Evolutionary conservation across 2,888 invertebrate species (phyloP).

Genomic region (Neoscelio sp.): DNA sequence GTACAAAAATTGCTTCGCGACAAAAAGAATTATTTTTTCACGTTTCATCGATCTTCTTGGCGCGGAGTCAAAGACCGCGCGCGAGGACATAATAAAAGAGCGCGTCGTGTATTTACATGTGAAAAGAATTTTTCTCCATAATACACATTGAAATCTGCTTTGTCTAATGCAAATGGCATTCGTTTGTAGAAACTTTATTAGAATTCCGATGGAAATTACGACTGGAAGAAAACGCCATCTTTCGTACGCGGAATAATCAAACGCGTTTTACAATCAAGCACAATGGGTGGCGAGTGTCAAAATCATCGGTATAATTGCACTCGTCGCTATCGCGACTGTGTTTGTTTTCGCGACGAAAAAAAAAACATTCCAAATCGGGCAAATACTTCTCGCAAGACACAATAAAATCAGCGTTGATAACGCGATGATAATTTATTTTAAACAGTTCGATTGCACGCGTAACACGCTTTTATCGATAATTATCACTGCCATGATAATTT

Average conservation of each 20-base stretch:
- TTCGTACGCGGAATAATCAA: conserved; percentile 26
- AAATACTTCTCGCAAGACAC: conserved; percentile 26
- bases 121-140: conserved; percentile 50
- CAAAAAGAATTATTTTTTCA: conserved; percentile 1
- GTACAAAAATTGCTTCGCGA: background rate
- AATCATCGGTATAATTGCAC: background rate
- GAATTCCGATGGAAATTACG: conserved; percentile 38
- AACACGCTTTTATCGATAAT: conserved; percentile 33
- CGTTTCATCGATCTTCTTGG: conserved; percentile 50
- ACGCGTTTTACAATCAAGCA: background rate
- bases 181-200: conserved; percentile 45
- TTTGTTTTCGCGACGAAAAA: conserved; percentile 24
- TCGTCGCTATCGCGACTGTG: conserved; percentile 6
- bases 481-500: conserved; percentile 36
- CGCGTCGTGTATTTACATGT: conserved; percentile 47
- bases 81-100: conserved; percentile 40
- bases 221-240: conserved; percentile 5
- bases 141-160: conserved; percentile 43
- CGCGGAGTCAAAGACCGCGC: conserved; percentile 57
- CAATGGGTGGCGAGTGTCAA: conserved; percentile 2
- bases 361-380: conserved; percentile 15
- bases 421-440: conserved; percentile 43
- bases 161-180: conserved; percentile 50
- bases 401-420: conserved; percentile 45
- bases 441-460: conserved; percentile 15